Evolutionary conservation across 2,113 vertebrate genomes (phyloP), one percentile per base, ranked within the genome.

Genomic region (Erpornis zantholeuca): DNA sequence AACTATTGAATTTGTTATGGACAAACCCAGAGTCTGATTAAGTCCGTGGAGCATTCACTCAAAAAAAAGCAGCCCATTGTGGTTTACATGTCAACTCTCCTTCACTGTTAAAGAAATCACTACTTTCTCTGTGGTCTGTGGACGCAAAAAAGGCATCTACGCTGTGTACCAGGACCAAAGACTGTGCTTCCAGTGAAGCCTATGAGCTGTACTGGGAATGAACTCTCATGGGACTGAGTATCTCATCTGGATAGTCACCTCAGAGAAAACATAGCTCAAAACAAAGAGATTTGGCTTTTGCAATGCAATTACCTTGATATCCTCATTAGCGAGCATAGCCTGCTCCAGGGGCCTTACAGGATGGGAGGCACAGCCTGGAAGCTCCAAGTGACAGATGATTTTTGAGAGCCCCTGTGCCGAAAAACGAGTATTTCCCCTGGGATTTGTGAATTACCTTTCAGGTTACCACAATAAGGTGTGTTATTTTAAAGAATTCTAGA

Each of bases 1-100:
- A 96, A 75, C 96, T 97, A 96, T 97, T 75, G 92, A 98, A 96
- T 96, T 95, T 96, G 97, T 97, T 97, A 97, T 89, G 96, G 94
- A 95, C 96, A 98, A 97, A 97, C 92, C 82, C 79, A 76, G 89
- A 94, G 88, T 92, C 96, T 97, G 97, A 98, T 98, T 97, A 98
- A 97, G 97, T 97, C 97, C 97, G 69, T 73, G 73, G 97, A 96
- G 97, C 92, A 96, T 89, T 97, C 89, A 86, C 54, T 92, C 80
- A 79, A 94, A 94, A 92, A 87, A 82, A 95, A 91, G 70, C 92
- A 97, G 94, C 52, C 94, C 33, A 0, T 44, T 93, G 83, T 86
- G 90, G 92, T 90, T 97, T 97, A 84, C 78, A 70, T 85, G 92
- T 97, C 91, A 96, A 93, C 84, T 90, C 68, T 78, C 61, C 85